Percentiles rank a stretch among this genome's conserved stretches.
Evolutionary conservation across 1,140 invertebrate genomes (phyloP).

Genomic region (Drosophila melanica): DNA sequence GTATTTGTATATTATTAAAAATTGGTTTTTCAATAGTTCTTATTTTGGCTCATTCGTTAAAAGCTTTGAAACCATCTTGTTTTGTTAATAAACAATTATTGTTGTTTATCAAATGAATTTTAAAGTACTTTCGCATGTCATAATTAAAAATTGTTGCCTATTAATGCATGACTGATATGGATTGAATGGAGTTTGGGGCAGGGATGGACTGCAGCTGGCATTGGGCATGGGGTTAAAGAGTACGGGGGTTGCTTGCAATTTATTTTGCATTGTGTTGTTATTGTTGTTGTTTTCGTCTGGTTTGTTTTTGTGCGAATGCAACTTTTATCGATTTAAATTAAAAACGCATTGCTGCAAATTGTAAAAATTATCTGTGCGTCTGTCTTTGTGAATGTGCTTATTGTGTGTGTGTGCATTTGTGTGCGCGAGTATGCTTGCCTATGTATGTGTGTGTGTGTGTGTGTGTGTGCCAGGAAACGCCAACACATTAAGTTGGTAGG

Average conservation of each 20-base stretch:
- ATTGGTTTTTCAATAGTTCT: no score
- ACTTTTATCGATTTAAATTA: conserved; percentile 82
- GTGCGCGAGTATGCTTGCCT: conserved; percentile 1
- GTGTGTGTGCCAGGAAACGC: conserved; percentile 68
- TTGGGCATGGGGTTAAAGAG: conserved; percentile 1
- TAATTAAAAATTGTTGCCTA: conserved; percentile 44
- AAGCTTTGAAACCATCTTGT: no score
- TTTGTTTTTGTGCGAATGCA: conserved; percentile 74
- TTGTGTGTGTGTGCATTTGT: conserved; percentile 52
- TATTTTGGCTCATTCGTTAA: no score
- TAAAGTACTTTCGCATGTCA: conserved; percentile 31
- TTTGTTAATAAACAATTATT: no score
- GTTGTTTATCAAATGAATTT: neutral
- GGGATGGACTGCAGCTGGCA: neutral
- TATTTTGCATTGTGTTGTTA: conserved; percentile 69
- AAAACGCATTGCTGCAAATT: conserved; percentile 81
- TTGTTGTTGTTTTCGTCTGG: conserved; percentile 48
- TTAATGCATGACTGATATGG: conserved; percentile 22
- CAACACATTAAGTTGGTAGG: conserved; percentile 81
- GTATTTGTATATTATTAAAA: no score
- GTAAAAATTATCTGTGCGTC: conserved; percentile 76
- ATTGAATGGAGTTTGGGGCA: neutral
- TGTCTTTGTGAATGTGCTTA: conserved; percentile 48
- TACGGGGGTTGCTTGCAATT: conserved; percentile 67
- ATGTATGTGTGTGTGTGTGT: conserved; percentile 14